phyloP scores from a whole-genome alignment of 2,888 invertebrate species.

The Dryocosmus kuriphilus region DNA sequence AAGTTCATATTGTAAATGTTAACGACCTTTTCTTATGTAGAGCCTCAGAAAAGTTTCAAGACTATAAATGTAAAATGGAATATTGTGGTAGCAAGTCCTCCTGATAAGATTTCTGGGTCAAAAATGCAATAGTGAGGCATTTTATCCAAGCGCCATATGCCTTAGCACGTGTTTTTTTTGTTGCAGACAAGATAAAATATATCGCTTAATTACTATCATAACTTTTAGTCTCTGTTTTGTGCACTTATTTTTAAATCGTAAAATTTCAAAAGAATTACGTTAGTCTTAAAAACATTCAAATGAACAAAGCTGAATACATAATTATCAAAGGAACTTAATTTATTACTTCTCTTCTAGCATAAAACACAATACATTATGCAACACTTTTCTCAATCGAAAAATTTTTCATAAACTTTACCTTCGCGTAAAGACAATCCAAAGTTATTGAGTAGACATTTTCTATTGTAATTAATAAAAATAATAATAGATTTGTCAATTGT shows the following conservation, averaged over 20 bases:
- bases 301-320: no score
- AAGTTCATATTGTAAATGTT: not conserved
- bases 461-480: not conserved
- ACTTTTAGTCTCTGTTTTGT: not conserved
- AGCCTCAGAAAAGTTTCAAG: not conserved
- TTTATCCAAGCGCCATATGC: constrained; percentile 1
- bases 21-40: not conserved
- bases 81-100: not conserved
- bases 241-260: not conserved
- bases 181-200: constrained; percentile 3
- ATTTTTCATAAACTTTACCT: no score
- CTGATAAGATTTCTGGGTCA: constrained; percentile 36
- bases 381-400: not conserved
- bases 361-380: not conserved
- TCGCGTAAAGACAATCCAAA: no score
- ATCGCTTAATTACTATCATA: not conserved
- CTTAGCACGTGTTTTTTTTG: not conserved
- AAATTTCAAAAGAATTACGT: not conserved
- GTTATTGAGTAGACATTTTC: no score
- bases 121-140: constrained; percentile 17
- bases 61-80: not conserved
- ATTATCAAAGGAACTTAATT: no score
- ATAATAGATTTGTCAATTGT: not conserved
- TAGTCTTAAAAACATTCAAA: not conserved
- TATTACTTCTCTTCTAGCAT: not conserved